A percentile compares a stretch with the other conserved stretches of the same genome.
These are phyloP conservation scores for Hippocampus kuda DNA, from an alignment of 2,797 vertebrate species.

Conservation along the genomic window DNA sequence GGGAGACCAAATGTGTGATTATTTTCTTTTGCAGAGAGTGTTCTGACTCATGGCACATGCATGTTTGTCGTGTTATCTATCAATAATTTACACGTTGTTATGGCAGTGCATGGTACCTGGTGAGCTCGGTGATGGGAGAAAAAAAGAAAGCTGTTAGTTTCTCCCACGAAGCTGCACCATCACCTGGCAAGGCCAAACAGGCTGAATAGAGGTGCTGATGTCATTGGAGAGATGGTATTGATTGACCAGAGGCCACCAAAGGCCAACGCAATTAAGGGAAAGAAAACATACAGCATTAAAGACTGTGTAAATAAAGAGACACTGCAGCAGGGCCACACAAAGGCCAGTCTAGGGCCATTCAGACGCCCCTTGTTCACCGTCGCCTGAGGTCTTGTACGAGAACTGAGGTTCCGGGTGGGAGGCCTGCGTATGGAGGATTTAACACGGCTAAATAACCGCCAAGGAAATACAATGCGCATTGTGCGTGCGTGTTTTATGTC, in stretches of 20 bases:
- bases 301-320: conserved; percentile 73
- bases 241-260: conserved; percentile 62
- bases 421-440: conserved; percentile 32
- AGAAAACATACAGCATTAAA: conserved; percentile 71
- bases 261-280: conserved; percentile 73
- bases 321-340: conserved; percentile 58
- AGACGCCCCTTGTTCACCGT: conserved; percentile 59
- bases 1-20: neutral
- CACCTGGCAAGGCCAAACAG: conserved; percentile 50
- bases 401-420: conserved; percentile 56
- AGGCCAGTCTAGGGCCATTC: conserved; percentile 64
- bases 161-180: conserved; percentile 26
- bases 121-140: neutral
- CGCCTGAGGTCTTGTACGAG: conserved; percentile 65
- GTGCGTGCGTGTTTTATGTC: neutral
- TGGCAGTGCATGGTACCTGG: neutral
- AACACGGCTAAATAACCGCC: conserved; percentile 2
- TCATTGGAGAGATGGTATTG: conserved; percentile 62
- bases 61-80: neutral
- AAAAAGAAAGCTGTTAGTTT: conserved; percentile 5
- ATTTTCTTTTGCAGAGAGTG: neutral
- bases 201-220: conserved; percentile 60
- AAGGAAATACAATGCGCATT: neutral
- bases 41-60: neutral
- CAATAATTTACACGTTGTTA: neutral